Base-by-base conservation (phyloP, 1,140 invertebrate species). In the Gonatopus flavifemur region DNA sequence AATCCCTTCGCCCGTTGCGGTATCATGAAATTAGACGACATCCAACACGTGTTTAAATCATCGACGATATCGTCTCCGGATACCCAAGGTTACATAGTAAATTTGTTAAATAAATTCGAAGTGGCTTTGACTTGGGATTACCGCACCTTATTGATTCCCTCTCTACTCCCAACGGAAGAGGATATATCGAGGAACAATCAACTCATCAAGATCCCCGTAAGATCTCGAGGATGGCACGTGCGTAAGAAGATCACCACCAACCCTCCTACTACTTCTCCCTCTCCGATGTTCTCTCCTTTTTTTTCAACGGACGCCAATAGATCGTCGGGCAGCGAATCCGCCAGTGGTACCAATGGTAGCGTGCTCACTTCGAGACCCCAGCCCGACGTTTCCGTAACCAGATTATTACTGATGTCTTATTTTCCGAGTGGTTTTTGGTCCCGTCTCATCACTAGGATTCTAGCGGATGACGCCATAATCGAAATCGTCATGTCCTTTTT, bases 351-450 rank as follows among this genome's bases (percentile, higher is more conserved):
- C n/a, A n/a, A n/a, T n/a, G 72, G 71, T 18, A 69, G 62, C 21
- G 59, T 70, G 8, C 22, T 79, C 0, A 81, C 76, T 0, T 77
- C 77, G 3, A 67, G 84, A 28, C 65, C 78, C 2, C 80, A 83
- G 37, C 75, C 80, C 0, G 82, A 83, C 22, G 78, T 77, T 12
- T 78, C 83, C 0, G 81, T 89, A 8, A 82, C 85, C 0, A 76
- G 93, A 7, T 74, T 95, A 20, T 74, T 95, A 3, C 76, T 95
- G 1, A 90, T 98, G 84, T 95, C 95, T 0, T 99, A 98, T 75
- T 93, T 98, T 69, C 97, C 97, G 0, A 92, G 91, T 57, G 97
- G 97, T 0, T 99, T 99, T 76, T 98, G 96, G 97, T 92, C 96
- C 0, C 80, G 96, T 8, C 81, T 99, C 3, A 93, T 96, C 10